A percentile compares a stretch with the other conserved stretches of the same genome.
These are phyloP conservation scores for Enteromius mattozi DNA, from an alignment of 2,797 vertebrate species.

Conservation along the genomic window DNA sequence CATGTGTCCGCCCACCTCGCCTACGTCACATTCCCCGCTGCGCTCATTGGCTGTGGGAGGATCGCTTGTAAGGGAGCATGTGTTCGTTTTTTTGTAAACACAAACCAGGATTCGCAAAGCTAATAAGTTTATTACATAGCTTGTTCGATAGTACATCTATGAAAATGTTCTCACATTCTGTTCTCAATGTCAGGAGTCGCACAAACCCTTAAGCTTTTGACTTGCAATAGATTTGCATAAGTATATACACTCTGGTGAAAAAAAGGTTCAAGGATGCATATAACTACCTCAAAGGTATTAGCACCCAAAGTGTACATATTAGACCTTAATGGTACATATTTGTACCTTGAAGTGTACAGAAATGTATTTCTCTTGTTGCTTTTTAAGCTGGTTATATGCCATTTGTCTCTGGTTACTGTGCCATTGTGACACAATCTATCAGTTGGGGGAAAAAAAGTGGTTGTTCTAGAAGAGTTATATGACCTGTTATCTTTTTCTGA, in stretches of 20 bases:
- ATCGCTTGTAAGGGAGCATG: not conserved
- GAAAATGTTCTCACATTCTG: not conserved
- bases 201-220: not conserved
- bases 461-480: not conserved
- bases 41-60: slow-evolving; percentile 43
- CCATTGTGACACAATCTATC: not conserved
- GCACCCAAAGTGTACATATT: not conserved
- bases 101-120: not conserved
- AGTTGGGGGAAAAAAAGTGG: too few relatives aligned
- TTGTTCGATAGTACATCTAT: not conserved
- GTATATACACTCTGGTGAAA: not conserved
- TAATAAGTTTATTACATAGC: not conserved
- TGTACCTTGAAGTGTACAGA: not conserved
- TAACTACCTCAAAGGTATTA: not conserved
- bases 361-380: not conserved
- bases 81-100: slow-evolving; percentile 20
- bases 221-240: not conserved
- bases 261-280: not conserved
- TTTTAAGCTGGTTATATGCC: not conserved
- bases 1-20: slow-evolving; percentile 34
- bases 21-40: slow-evolving; percentile 47
- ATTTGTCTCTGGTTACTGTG: not conserved
- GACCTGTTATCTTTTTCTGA: not conserved
- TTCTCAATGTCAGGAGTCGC: not conserved
- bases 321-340: not conserved